A percentile compares a stretch with the other conserved stretches of the same genome.
phyloP scores from a whole-genome alignment of 2,888 invertebrate species.

The Alsophila aescularia region DNA sequence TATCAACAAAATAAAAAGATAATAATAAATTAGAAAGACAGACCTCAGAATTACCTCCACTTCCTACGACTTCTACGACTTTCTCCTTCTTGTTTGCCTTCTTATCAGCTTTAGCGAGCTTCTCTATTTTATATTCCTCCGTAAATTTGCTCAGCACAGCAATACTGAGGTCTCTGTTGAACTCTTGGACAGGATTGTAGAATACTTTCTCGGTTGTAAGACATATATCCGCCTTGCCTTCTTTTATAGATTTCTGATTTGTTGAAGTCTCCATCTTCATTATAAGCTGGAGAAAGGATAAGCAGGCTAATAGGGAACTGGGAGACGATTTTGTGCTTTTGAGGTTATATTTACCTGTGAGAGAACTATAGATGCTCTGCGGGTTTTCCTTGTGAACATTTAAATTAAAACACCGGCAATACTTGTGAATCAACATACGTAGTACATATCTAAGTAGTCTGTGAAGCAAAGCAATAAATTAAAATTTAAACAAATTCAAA shows the following conservation, averaged over 20 bases:
- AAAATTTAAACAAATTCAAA: no score
- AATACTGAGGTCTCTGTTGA: conserved; percentile 97
- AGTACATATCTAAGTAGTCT: no score
- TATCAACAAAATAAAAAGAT: no score
- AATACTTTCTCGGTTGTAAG: conserved; percentile 92
- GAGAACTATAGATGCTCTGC: no score
- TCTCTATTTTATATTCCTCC: conserved; percentile 72
- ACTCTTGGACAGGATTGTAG: conserved; percentile 99
- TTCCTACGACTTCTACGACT: conserved; percentile 31
- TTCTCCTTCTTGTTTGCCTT: conserved; percentile 46
- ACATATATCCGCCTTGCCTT: conserved; percentile 92
- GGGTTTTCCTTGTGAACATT: no score
- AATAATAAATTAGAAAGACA: no score
- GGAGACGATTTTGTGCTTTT: background rate
- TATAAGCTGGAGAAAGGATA: conserved; percentile 39
- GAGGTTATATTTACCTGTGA: conserved; percentile 19
- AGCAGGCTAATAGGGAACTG: no score
- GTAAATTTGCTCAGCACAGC: conserved; percentile 89
- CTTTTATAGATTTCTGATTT: conserved; percentile 80
- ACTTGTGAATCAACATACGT: no score
- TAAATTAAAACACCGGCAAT: no score
- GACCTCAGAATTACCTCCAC: conserved; percentile 35
- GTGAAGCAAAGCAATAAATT: no score
- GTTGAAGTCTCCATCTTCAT: conserved; percentile 61
- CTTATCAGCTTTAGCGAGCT: conserved; percentile 48